Base-by-base conservation (phyloP, 2,888 invertebrate genomes). In the Protophormia terraenovae region DNA sequence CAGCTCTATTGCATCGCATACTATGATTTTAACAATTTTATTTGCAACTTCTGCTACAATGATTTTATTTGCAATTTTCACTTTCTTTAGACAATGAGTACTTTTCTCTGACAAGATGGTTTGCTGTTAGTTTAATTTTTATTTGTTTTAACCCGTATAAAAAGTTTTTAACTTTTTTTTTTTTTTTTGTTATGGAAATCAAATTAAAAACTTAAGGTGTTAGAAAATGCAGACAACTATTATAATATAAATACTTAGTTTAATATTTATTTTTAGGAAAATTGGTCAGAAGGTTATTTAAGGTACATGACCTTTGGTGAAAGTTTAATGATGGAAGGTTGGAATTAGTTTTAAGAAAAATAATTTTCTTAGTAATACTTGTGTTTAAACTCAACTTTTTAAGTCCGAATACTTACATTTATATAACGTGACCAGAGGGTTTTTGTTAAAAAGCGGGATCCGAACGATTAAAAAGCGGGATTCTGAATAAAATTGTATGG, bases 1-100 rank as follows among this genome's bases (percentile, higher is more conserved):
- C 45, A 79, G 71, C 71, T 24, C 53, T 64, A 14, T 71, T 72
- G 41, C 53, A 41, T 60, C 8, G 22, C 32, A 16, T 60, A 60
- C 22, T 10, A 50, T 32, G 24, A 27, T 55, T 72, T 72, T 64
- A 41, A 55, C 41, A 72, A 64, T 72, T 79, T 72, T n/a, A 80
- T 72, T 80, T 72, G 41, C 62, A 80, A 80, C 72, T 80, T 72
- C 45, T 72, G 79, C 72, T 64, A 35, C 64, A 72, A 79, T 72
- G 53, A 79, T 69, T 78, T 62, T 71, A 64, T 79, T 72, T 79
- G 71, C 53, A 62, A 72, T 55, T 73, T 80, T 72, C 64, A 72
- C 72, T 80, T 80, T 72, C 64, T 16, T 45, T 19, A 64, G 72
- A 72, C 72, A 53, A 80, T 24, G 55, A 53, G n/a, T 24, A 22